phyloP scores from a whole-genome alignment of 2,113 vertebrate species.

The Columbina picui region DNA sequence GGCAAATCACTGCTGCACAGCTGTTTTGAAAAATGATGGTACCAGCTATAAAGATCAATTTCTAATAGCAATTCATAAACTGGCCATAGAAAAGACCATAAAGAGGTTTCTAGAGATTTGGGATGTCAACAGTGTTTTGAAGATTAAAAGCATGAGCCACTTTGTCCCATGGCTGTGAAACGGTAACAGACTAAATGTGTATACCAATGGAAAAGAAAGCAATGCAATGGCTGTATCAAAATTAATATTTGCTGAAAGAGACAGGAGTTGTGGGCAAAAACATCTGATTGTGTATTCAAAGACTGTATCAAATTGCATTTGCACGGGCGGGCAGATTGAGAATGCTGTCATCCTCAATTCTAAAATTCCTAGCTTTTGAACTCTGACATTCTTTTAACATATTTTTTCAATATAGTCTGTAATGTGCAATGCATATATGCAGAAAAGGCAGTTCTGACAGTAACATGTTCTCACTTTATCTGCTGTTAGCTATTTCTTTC shows the following conservation, averaged over 20 bases:
- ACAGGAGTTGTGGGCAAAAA: neutral
- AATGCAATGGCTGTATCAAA: neutral
- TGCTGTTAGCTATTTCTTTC: neutral
- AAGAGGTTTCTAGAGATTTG: neutral
- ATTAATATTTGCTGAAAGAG: neutral
- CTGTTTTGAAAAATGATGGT: neutral
- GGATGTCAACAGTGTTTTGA: neutral
- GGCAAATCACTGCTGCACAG: neutral
- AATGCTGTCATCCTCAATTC: constrained; percentile 7
- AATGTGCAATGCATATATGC: constrained; percentile 41
- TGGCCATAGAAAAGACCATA: neutral
- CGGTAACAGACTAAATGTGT: neutral
- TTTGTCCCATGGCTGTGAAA: neutral
- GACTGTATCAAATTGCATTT: neutral
- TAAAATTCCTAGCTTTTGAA: constrained; percentile 25
- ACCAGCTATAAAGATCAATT: neutral
- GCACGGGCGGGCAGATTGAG: neutral
- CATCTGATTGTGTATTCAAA: constrained; percentile 8
- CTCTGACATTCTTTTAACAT: constrained; percentile 27
- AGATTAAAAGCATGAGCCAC: neutral
- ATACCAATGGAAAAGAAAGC: neutral
- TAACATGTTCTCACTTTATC: neutral
- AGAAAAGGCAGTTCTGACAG: constrained; percentile 13
- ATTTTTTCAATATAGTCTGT: neutral
- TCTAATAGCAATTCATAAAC: neutral